These are phyloP conservation scores for Podiceps cristatus DNA, from an alignment of 2,113 vertebrate species.

Conservation along the genomic window DNA sequence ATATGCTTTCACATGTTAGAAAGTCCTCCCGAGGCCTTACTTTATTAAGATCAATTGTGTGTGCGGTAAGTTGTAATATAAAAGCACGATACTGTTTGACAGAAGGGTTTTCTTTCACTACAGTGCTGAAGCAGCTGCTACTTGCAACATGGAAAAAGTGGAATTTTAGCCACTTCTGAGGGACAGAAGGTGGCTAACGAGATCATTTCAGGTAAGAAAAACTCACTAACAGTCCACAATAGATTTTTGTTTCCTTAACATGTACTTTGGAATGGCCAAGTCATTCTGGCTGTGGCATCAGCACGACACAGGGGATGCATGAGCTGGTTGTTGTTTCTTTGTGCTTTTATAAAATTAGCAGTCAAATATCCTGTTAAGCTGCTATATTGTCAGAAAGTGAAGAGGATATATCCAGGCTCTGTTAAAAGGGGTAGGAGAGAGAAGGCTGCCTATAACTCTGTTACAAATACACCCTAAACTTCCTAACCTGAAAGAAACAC, in stretches of 20 bases:
- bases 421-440: not conserved
- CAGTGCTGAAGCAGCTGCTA: not conserved
- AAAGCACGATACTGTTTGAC: not conserved
- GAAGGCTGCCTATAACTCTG: not conserved
- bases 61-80: not conserved
- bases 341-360: not conserved
- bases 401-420: not conserved
- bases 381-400: not conserved
- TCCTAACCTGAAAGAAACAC: not conserved
- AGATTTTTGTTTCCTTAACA: not conserved
- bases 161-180: not conserved
- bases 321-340: not conserved
- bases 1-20: accelerated
- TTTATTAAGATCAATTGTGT: not conserved
- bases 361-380: not conserved
- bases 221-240: not conserved
- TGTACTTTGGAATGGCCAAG: not conserved
- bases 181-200: not conserved
- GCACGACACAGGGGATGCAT: accelerated
- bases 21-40: not conserved
- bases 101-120: not conserved
- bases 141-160: not conserved
- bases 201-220: not conserved
- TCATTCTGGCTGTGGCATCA: not conserved
- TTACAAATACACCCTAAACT: not conserved